These are phyloP conservation scores for Nemotelus pantherinus DNA, from an alignment of 2,888 invertebrate species.

Conservation along the genomic window DNA sequence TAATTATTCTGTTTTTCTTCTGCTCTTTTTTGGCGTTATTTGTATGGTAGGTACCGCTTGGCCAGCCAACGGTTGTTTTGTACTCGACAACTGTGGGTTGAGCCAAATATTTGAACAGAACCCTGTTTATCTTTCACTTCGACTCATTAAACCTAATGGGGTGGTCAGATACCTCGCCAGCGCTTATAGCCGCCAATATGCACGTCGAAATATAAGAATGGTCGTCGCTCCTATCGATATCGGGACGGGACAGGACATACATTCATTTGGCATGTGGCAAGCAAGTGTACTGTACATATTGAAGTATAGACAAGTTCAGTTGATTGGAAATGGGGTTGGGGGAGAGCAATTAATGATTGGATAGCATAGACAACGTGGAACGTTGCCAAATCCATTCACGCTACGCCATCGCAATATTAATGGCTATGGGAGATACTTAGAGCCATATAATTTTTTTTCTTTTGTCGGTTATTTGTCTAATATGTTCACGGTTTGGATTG, in stretches of 20 bases:
- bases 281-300: too few relatives aligned
- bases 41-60: neutral
- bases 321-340: conserved; percentile 7
- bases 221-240: neutral
- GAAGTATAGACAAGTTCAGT: neutral
- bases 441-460: conserved; percentile 13
- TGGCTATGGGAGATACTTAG: conserved; percentile 27
- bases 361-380: conserved; percentile 15
- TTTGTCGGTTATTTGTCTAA: conserved; percentile 13
- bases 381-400: neutral
- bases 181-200: neutral
- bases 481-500: conserved; percentile 12
- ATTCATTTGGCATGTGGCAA: too few relatives aligned
- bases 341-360: conserved; percentile 36
- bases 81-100: conserved; percentile 9
- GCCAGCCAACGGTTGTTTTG: neutral
- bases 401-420: conserved; percentile 22
- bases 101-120: conserved; percentile 38
- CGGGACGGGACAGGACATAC: neutral
- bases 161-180: conserved; percentile 15
- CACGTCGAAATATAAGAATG: neutral
- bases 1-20: conserved; percentile 33
- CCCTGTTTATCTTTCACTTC: conserved; percentile 42
- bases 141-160: conserved; percentile 45
- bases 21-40: neutral